Evolutionary conservation across 2,113 vertebrate genomes (phyloP).

Genomic region (Tragelaphus scriptus): DNA sequence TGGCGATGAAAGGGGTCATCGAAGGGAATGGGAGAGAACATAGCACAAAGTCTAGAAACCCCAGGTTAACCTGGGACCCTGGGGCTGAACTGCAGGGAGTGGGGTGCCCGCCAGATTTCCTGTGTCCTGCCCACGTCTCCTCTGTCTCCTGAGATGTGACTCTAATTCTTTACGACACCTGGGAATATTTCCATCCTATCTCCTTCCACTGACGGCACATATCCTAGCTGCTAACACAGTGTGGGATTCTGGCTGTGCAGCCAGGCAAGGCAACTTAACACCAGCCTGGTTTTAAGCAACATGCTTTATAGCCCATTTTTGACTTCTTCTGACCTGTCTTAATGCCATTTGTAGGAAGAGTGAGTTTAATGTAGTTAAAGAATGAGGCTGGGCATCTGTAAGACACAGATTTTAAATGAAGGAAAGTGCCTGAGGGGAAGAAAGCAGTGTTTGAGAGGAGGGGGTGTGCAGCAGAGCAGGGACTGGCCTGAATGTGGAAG

Average conservation of each 20-base stretch:
- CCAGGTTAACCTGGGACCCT: background rate
- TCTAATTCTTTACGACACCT: background rate
- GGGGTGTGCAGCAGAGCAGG: fast-evolving
- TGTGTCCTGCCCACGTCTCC: background rate
- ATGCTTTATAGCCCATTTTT: background rate
- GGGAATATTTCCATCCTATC: background rate
- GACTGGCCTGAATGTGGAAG: fast-evolving
- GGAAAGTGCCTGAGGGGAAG: too few relatives aligned
- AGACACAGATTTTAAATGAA: background rate
- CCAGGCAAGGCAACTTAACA: background rate
- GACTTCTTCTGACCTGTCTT: background rate
- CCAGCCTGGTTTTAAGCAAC: background rate
- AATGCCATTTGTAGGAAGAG: background rate
- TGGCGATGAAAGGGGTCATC: background rate
- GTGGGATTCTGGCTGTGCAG: background rate
- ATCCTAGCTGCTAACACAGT: background rate
- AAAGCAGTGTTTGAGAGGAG: background rate
- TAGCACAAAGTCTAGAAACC: background rate
- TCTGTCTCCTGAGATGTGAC: background rate
- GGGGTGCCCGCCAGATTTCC: background rate
- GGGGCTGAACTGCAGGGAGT: background rate
- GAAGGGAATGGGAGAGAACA: background rate
- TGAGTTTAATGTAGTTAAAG: background rate
- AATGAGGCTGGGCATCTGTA: background rate
- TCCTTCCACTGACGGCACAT: background rate